These are phyloP conservation scores for Plecturocebus donacophilus DNA, from an alignment of 2,113 vertebrate genomes.

Conservation along the genomic window DNA sequence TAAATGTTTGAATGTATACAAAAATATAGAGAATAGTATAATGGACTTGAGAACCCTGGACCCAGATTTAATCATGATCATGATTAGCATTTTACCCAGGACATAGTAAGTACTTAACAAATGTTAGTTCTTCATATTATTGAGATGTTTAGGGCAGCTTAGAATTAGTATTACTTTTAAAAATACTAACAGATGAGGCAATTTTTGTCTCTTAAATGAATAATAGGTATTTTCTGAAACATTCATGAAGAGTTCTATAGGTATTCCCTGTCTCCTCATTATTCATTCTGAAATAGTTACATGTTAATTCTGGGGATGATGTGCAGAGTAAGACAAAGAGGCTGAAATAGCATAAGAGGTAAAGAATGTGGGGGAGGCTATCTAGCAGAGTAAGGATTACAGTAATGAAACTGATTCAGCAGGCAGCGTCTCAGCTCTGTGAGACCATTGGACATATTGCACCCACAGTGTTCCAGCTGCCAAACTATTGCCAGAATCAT, in stretches of 20 bases:
- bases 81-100: background rate
- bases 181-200: background rate
- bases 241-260: background rate
- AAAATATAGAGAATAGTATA: background rate
- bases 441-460: background rate
- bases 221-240: background rate
- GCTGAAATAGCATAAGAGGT: background rate
- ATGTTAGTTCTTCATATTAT: background rate
- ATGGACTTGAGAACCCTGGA: background rate
- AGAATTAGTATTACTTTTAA: background rate
- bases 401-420: background rate
- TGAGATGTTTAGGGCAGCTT: background rate
- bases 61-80: too few species aligned
- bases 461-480: background rate
- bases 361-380: background rate
- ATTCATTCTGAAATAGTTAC: background rate
- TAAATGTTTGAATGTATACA: background rate
- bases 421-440: background rate
- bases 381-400: background rate
- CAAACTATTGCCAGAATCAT: conserved; percentile 16
- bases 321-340: background rate
- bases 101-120: background rate
- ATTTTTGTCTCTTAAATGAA: background rate
- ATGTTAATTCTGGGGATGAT: background rate
- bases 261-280: background rate